A percentile compares a stretch with the other conserved stretches of the same genome.
These are phyloP conservation scores for Thunnus maccoyii DNA, from an alignment of 2,113 vertebrate species.

Conservation along the genomic window DNA sequence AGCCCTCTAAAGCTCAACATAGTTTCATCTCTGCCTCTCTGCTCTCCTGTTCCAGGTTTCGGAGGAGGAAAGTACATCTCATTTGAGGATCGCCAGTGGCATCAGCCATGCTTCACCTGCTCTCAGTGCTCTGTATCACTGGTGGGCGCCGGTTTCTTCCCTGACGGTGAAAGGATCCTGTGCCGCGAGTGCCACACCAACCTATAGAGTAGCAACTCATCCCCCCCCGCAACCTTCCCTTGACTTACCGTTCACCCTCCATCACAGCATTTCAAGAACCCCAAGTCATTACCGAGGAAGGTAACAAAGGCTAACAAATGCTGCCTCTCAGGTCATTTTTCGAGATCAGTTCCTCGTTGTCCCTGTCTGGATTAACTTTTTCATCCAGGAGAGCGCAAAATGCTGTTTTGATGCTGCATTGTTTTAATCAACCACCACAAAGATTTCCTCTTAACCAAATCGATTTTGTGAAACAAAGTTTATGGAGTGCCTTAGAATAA, in stretches of 20 bases:
- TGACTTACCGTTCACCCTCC: constrained; percentile 11
- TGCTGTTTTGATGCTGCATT: constrained; percentile 38
- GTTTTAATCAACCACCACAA: constrained; percentile 38
- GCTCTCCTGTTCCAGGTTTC: constrained; percentile 86
- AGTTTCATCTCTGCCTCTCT: neutral
- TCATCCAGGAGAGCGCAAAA: constrained; percentile 26
- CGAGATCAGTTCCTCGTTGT: constrained; percentile 33
- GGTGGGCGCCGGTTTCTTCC: constrained; percentile 97
- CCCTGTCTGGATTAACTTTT: constrained; percentile 17
- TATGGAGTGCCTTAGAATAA: constrained; percentile 62
- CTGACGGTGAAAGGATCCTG: constrained; percentile 90
- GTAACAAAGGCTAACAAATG: constrained; percentile 56
- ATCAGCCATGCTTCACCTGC: constrained; percentile 97
- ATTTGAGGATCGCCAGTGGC: constrained; percentile 98
- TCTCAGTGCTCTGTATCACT: constrained; percentile 92
- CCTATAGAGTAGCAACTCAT: constrained; percentile 83
- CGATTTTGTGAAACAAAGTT: constrained; percentile 38
- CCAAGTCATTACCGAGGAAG: constrained; percentile 49
- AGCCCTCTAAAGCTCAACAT: neutral
- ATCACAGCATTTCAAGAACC: constrained; percentile 49
- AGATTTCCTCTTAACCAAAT: constrained; percentile 34
- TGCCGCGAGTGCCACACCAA: constrained; percentile 94
- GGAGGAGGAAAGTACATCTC: constrained; percentile 98
- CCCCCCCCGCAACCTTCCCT: neutral
- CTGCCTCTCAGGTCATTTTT: constrained; percentile 64